Evolutionary conservation across 1,140 invertebrate species (phyloP), one percentile per base, ranked within the genome.

Genomic region (Maconellicoccus hirsutus): DNA sequence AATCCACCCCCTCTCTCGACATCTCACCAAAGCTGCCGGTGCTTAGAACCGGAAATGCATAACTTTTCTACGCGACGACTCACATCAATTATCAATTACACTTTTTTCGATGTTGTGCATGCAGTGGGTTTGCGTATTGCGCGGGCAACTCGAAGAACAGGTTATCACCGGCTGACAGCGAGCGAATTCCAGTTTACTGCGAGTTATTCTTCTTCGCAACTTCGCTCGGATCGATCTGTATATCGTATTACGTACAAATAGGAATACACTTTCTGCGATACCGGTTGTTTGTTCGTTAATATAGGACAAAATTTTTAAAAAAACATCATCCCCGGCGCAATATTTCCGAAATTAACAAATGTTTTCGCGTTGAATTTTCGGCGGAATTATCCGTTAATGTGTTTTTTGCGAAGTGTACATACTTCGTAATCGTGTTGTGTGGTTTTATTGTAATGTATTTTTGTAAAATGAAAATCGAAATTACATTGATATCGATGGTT

Each of bases 401-500:
- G 42, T 16, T 52, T 52, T 33, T 33, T 52, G 42, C 16, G 42
- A 16, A 52, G 42, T 52, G 10, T 52, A 52, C 10, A 52, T 52
- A 16, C n/a, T 52, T 19, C 42, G 29, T n/a, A 38, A 7, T 38
- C 33, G 33, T 14, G 33, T 14, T 7, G 59, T 61, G 25, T 66
- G 16, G 25, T 66, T 66, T 14, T 22, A 25, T 66, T 19, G 21
- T 66, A 19, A 59, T 59, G 21, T 59, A 59, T 19, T 59, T 59
- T 59, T 25, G 61, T 66, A 66, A 66, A 66, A 66, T 66, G 61
- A 66, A 23, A 66, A 25, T 66, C 61, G 61, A 66, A 26, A 66
- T 66, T 26, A 66, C 22, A 14, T 23, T 66, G 61, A 23, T 66
- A 26, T 66, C 61, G 61, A 66, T 66, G 61, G 61, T 66, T 10